Percentiles rank a stretch among this genome's conserved stretches.
phyloP scores from a whole-genome alignment of 2,888 invertebrate species.

The Tenthredo notha region DNA sequence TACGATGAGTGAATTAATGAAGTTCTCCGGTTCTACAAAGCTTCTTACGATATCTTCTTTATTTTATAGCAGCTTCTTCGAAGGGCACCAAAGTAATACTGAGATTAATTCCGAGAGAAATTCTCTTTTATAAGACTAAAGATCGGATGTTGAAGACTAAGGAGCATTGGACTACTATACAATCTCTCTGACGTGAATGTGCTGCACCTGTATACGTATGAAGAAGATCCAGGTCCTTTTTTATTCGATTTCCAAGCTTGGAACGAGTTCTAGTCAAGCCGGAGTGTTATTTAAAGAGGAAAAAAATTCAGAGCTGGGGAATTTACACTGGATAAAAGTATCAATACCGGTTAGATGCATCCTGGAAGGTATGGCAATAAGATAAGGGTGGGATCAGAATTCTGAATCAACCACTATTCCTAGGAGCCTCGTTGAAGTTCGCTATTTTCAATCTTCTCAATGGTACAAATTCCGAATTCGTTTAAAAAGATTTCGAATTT shows the following conservation, averaged over 20 bases:
- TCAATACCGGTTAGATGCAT: background rate
- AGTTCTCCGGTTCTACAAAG: background rate
- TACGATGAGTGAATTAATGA: background rate
- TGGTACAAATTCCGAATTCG: too few relatives aligned
- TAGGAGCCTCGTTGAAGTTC: too few relatives aligned
- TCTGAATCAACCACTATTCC: background rate
- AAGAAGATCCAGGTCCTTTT: background rate
- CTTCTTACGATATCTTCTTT: background rate
- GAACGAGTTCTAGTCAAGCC: background rate
- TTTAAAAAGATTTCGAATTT: too few relatives aligned
- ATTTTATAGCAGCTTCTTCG: background rate
- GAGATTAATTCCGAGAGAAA: background rate
- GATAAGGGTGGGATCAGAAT: background rate
- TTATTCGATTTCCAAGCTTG: background rate
- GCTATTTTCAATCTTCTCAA: too few relatives aligned
- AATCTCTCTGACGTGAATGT: background rate
- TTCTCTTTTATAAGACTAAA: background rate
- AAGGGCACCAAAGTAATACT: background rate
- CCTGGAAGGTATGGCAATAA: background rate
- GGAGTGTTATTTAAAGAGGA: background rate
- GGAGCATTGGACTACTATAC: background rate
- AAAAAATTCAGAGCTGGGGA: background rate
- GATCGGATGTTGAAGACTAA: background rate
- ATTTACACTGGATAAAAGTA: background rate
- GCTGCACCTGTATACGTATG: background rate